Percentiles rank a stretch among this genome's conserved stretches.
phyloP scores from a whole-genome alignment of 1,140 invertebrate species.

The Apolygus lucorum region DNA sequence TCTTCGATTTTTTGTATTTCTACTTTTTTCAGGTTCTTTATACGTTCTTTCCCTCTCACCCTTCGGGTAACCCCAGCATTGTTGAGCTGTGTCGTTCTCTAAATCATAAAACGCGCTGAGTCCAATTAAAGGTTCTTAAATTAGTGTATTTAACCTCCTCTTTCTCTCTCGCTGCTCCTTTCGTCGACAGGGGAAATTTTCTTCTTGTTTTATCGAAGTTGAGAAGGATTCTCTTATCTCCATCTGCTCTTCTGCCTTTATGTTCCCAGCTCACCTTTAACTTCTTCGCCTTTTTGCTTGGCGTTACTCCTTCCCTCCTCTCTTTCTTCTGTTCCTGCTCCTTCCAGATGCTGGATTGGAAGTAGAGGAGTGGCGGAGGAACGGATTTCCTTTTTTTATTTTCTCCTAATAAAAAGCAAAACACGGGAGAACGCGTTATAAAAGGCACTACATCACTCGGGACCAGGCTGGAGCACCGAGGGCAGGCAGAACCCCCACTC shows the following conservation, averaged over 20 bases:
- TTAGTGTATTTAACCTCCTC: neutral
- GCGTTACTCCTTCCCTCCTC: neutral
- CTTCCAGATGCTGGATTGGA: neutral
- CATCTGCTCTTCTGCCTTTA: conserved; percentile 5
- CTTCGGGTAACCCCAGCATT: neutral
- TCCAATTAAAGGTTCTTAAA: neutral
- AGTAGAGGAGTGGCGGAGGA: no score
- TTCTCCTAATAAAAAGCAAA: neutral
- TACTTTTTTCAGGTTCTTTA: neutral
- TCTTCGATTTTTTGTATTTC: neutral
- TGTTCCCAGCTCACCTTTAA: conserved; percentile 2
- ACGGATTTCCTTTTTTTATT: neutral
- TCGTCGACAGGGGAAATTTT: neutral
- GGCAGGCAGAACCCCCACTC: neutral
- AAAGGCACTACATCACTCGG: neutral
- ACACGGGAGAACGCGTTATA: neutral
- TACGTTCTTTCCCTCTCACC: neutral
- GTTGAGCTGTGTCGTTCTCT: neutral
- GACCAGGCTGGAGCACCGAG: neutral
- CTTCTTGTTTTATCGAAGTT: conserved; percentile 5
- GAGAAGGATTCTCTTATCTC: conserved; percentile 1
- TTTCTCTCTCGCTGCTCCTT: neutral
- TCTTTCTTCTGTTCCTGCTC: neutral
- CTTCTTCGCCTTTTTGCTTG: neutral
- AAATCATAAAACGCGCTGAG: neutral